A percentile compares a stretch with the other conserved stretches of the same genome.
Evolutionary conservation across 2,113 vertebrate genomes (phyloP).

Genomic region (Lanius collurio): DNA sequence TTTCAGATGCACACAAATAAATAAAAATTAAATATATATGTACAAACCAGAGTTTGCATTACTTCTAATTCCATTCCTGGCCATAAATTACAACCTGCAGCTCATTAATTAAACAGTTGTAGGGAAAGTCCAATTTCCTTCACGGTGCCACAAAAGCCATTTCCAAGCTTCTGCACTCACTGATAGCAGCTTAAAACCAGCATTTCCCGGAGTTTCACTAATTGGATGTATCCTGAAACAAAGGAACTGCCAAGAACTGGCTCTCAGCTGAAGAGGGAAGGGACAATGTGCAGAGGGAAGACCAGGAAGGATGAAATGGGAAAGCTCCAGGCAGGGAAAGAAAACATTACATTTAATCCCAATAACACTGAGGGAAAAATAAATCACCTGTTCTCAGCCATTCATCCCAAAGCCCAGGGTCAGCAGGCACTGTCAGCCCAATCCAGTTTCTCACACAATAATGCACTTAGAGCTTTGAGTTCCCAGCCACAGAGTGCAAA

Average conservation of each 20-base stretch:
- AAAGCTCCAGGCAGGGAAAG: background rate
- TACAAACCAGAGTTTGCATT: background rate
- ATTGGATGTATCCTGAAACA: background rate
- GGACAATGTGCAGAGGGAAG: background rate
- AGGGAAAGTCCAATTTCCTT: background rate
- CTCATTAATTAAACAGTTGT: slow-evolving; percentile 9
- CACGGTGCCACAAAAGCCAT: background rate
- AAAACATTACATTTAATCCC: background rate
- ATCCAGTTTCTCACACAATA: background rate
- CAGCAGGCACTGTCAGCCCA: background rate
- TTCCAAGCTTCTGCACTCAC: background rate
- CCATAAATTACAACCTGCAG: background rate
- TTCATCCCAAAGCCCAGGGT: background rate
- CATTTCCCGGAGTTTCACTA: background rate
- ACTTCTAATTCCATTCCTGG: background rate
- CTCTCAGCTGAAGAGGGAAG: background rate
- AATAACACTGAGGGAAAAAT: background rate
- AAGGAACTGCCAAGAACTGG: slow-evolving; percentile 1
- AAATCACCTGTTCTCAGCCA: background rate
- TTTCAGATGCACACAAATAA: background rate
- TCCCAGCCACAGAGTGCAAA: background rate
- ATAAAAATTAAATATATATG: background rate
- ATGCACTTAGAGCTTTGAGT: background rate
- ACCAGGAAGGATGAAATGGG: background rate
- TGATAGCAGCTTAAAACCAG: background rate